Conservation (phyloP, 1,140 invertebrate genomes). For the Drosophila bocqueti region DNA sequence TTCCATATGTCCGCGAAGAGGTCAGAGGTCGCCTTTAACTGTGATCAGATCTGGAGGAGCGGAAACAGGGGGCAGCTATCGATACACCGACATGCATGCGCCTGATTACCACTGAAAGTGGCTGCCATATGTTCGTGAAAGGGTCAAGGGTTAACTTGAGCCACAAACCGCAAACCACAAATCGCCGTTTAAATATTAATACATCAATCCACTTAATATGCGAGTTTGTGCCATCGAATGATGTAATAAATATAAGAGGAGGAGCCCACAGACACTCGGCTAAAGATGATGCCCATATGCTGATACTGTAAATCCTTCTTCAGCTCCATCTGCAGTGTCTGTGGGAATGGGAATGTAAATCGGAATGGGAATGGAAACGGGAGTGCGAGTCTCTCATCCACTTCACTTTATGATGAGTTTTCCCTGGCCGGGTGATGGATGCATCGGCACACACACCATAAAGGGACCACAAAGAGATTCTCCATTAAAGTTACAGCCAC, state of each 20-base stretch:
- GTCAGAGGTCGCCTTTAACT: conserved; percentile 16
- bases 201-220: conserved; percentile 84
- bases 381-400: conserved; percentile 5
- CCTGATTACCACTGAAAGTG: conserved; percentile 23
- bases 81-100: conserved; percentile 23
- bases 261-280: conserved; percentile 32
- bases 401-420: conserved; percentile 50
- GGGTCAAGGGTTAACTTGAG: conserved; percentile 44
- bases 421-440: conserved; percentile 30
- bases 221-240: conserved; percentile 77
- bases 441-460: conserved; percentile 24
- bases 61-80: conserved; percentile 3
- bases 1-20: conserved; percentile 39
- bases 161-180: conserved; percentile 56
- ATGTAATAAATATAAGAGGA: conserved; percentile 80
- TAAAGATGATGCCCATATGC: conserved; percentile 59
- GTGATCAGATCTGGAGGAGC: background rate
- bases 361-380: background rate
- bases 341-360: background rate
- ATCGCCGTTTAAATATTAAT: conserved; percentile 83
- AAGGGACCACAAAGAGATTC: conserved; percentile 38
- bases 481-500: conserved; percentile 44
- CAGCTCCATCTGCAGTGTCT: conserved; percentile 35
- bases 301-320: conserved; percentile 48
- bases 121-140: conserved; percentile 45